Evolutionary conservation across 2,113 vertebrate species (phyloP).

Genomic region (Atherinomorus stipes): DNA sequence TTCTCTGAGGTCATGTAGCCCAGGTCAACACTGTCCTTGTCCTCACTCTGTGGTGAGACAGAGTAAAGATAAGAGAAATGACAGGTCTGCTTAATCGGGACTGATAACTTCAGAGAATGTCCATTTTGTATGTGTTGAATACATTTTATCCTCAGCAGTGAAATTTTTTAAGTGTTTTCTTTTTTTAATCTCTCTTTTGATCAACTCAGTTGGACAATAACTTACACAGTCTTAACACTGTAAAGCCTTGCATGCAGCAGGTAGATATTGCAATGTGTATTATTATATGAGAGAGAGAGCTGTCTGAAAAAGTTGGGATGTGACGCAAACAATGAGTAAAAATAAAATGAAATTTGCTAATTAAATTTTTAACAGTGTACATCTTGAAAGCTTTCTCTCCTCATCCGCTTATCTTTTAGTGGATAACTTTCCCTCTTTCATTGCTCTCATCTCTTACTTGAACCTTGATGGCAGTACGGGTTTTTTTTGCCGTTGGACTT

Average conservation of each 20-base stretch:
- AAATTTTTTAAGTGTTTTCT: neutral
- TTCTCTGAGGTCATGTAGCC: constrained; percentile 86
- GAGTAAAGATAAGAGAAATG: neutral
- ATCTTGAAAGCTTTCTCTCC: no score
- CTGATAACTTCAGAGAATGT: neutral
- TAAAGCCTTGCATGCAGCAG: neutral
- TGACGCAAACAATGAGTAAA: no score
- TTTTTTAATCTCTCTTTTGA: neutral
- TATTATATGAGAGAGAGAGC: no score
- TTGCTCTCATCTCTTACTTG: constrained; percentile 78
- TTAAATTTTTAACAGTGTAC: no score
- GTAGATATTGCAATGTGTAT: neutral
- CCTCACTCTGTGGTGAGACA: constrained; percentile 59
- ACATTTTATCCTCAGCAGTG: neutral
- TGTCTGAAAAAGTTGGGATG: no score
- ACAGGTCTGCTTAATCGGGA: neutral
- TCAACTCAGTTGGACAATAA: neutral
- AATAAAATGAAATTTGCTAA: neutral
- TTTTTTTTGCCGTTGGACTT: constrained; percentile 76
- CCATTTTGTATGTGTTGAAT: constrained; percentile 6
- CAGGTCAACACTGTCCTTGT: constrained; percentile 52
- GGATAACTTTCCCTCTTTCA: neutral
- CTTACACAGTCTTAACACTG: neutral
- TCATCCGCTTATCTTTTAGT: no score
- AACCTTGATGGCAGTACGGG: constrained; percentile 85